Evolutionary conservation across 2,797 vertebrate genomes (phyloP), one percentile per base, ranked within the genome.

Genomic region (Anniella stebbinsi): DNA sequence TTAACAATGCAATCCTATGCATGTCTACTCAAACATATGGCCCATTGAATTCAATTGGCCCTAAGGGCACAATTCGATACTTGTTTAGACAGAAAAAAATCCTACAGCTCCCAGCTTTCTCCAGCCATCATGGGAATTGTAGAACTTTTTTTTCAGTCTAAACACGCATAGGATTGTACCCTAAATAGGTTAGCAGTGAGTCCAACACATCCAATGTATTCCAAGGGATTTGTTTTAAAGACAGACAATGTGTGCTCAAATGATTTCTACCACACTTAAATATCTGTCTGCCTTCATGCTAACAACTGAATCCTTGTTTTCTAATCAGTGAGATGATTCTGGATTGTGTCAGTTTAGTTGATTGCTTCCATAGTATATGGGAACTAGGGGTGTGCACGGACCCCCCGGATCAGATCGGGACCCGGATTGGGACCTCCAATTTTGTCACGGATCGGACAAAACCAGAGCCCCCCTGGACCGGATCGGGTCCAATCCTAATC

Each of bases 271-370:
- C 18, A 54, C 28, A 25, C 17, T 75, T 75, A 57, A 73, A 54
- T 38, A 25, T 75, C 36, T 85, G 28, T 78, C 28, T 78, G 28
- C 33, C 21, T 57, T 57, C 25, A 84, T 69, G 66, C 93, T 93
- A 84, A 94, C 95, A 94, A 89, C 96, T 96, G 94, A 92, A 91
- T 90, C 92, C 94, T 96, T 95, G 75, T 92, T 85, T 94, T 95
- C 92, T 94, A 93, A 95, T 96, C 96, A 95, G 92, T 91, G 93
- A 83, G 93, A 93, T 91, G 82, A 3, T 93, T 95, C 89, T 92
- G 89, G 95, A 95, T 91, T 95, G 87, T 87, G 92, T 90, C 88
- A 87, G 81, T 91, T 93, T 92, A 57, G 77, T 93, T 89, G 90
- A 89, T 94, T 95, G 92, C 91, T 96, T 93, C 94, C 91, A 93